Evolutionary conservation across 2,113 vertebrate genomes (phyloP), one percentile per base, ranked within the genome.

Genomic region (Gracilinanus agilis): DNA sequence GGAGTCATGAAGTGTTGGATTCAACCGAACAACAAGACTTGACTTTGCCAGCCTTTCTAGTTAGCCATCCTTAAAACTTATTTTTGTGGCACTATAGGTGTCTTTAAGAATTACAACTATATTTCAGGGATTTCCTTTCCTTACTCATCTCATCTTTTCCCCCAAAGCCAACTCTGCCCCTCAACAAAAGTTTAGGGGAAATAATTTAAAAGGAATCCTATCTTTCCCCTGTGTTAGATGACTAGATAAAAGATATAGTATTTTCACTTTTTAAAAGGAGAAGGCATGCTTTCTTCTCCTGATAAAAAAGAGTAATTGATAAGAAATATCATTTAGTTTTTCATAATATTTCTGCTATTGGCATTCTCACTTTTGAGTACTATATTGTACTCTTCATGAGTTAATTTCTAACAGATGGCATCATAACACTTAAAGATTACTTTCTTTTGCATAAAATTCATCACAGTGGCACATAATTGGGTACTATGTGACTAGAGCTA

Each of bases 371-470:
- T 1, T 10, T 67, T 88, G n/a, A 92, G 92, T 49, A 93, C 7
- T 61, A 55, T 95, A 92, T 90, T 96, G 90, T 94, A 95, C 92
- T 96, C 54, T 54, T 93, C 55, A 93, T 94, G 95, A 90, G 90
- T 95, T 34, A 94, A 56, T 96, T 91, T 93, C 55, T 95, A 96
- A 93, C 44, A 90, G 94, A 91, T 53, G 44, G 16, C 90, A 44
- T 89, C 55, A 75, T 94, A 53, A 94, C 88, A 34, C 92, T 95
- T 95, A 92, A 89, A 93, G n/a, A 92, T 94, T 29, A 90, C 88
- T 89, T 83, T 61, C 25, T 93, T 96, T 96, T 91, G 56, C 54
- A 56, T 90, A 93, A 11, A 94, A 90, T 91, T 97, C 83, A 83
- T 94, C 54, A 34, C 49, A 96, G 21, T 21, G 90, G 29, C 3